Base-by-base conservation (phyloP, 2,113 vertebrate genomes). In the Hemibagrus wyckioides region DNA sequence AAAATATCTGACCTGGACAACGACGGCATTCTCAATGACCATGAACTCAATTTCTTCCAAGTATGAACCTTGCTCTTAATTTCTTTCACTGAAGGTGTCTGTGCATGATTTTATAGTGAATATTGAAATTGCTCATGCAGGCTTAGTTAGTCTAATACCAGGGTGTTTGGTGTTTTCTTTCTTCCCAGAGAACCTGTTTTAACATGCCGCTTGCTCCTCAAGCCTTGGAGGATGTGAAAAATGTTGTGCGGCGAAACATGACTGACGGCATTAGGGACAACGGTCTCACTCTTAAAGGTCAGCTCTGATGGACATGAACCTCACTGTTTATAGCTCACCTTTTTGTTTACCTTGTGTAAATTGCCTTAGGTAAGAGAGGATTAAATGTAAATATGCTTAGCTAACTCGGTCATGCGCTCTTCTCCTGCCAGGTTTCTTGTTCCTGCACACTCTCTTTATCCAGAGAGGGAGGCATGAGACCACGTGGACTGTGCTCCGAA, bases 41-140 rank as follows among this genome's bases (percentile, higher is more conserved):
- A 96, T 23, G 98, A 99, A 90, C 98, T 99, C 86, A 99, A 99
- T 93, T 99, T 99, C 93, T 99, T 99, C 91, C 98, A 99, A 97
- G 98, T 99, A 95, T 90, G 11, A 50, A 15, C 75, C 15, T 83
- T 36, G 44, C 59, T 17, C 30, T 54, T 59, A 23, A 48, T 21
- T 30, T 52, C 2, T 85, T 48, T 25, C 41, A 17, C 48, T 33
- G 14, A 50, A 30, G 11, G 19, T 61, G 28, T 2, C 21, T 10
- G 13, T 30, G 21, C 33, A n/a, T 65, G 11, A 28, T 50, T 48
- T 28, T 1, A 4, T 71, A 33, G 39, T 41, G 30, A 59, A 19
- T 21, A 21, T 75, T 76, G 23, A 39, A 63, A 41, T 15, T 28
- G 23, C 1, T 82, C 6, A 3, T 39, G 3, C n/a, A 17, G n/a